These are phyloP conservation scores for Galagoides demidoff DNA, from an alignment of 2,797 vertebrate species.

Conservation along the genomic window DNA sequence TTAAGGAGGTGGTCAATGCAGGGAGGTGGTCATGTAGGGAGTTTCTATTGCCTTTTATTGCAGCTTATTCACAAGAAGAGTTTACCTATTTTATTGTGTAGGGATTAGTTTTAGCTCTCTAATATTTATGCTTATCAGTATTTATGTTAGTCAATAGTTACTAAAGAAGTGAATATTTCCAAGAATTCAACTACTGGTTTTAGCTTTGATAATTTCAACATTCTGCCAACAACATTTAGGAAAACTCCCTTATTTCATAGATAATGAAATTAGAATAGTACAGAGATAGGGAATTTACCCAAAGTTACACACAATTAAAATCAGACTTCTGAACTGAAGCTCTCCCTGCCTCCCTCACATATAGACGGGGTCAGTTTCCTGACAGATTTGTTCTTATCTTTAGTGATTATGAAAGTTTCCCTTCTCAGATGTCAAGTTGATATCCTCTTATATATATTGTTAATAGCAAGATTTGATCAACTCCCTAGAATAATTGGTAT, in stretches of 20 bases:
- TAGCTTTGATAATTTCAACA: constrained; percentile 68
- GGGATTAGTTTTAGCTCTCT: constrained; percentile 78
- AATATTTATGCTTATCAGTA: constrained; percentile 66
- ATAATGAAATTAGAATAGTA: not conserved
- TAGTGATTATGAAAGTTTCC: not conserved
- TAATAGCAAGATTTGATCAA: not conserved
- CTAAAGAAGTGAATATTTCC: constrained; percentile 76
- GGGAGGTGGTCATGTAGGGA: too few relatives aligned
- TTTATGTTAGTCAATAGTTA: constrained; percentile 60
- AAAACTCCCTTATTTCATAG: not conserved
- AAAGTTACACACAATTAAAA: not conserved
- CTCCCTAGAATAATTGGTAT: not conserved
- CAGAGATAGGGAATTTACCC: not conserved
- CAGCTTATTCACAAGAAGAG: constrained; percentile 44
- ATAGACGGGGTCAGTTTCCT: not conserved
- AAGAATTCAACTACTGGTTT: constrained; percentile 70
- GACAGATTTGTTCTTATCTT: not conserved
- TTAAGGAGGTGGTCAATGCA: too few relatives aligned
- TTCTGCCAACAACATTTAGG: constrained; percentile 62
- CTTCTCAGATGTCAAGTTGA: not conserved
- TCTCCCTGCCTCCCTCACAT: not conserved
- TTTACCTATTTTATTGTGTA: constrained; percentile 64
- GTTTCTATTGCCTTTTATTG: constrained; percentile 70
- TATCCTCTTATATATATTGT: not conserved
- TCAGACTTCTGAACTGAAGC: not conserved